Evolutionary conservation across 2,113 vertebrate species (phyloP), one percentile per base, ranked within the genome.

Genomic region (Gobiocypris rarus): DNA sequence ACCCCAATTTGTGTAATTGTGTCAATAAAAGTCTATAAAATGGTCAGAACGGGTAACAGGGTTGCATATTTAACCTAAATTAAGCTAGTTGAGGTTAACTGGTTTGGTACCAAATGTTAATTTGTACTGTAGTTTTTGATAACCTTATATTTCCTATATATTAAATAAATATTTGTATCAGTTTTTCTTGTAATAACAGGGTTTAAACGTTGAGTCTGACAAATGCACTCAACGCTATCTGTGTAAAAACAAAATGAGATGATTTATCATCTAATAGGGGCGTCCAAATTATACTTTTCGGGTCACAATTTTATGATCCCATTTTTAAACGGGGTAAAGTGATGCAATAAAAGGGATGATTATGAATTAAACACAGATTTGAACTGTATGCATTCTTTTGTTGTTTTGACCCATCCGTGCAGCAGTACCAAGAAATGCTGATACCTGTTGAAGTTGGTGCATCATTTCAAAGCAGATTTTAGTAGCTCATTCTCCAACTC

Each of bases 401-500:
- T 1, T 58, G 75, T 9, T 10, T 41, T 26, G 13, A 61, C n/a
- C 34, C 38, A 24, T n/a, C 56, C 17, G 71, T 73, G n/a, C 24
- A 87, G 70, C 34, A 82, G n/a, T n/a, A 56, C 15, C 17, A 38
- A 38, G 34, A 43, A 48, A 13, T 83, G 34, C 63, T 83, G 67
- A 71, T 90, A 92, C 90, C 91, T 91, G 89, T 86, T 89, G 24
- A 81, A 80, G 88, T 89, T 76, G 9, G 24, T 69, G 83, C 71
- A 83, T 48, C 58, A 83, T 90, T 90, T 93, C 87, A 92, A 91
- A 93, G 90, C 65, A 22, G 78, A 76, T 89, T 86, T 84, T 22
- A 65, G 81, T 83, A 76, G 75, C 78, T 80, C 81, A 84, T 76
- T 34, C 22, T 82, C 86, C 74, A 71, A 85, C 77, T 82, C 77